These are phyloP conservation scores for Zaprionus lineosus DNA, from an alignment of 2,888 invertebrate species.

Conservation along the genomic window DNA sequence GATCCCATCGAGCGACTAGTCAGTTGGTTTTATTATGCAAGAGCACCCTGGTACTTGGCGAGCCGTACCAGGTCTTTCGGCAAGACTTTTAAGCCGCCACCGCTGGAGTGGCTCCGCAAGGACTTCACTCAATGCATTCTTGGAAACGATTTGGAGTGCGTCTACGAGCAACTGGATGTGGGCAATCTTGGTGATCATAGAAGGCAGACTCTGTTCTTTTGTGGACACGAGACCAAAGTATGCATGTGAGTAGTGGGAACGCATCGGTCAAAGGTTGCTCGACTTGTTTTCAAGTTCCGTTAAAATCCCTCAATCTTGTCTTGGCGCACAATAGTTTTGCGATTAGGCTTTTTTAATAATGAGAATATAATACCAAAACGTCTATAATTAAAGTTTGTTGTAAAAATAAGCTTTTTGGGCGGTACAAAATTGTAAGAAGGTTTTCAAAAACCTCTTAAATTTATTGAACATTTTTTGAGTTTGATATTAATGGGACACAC, in stretches of 20 bases:
- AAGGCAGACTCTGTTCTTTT: slow-evolving; percentile 91
- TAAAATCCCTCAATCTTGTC: no score
- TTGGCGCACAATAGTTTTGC: no score
- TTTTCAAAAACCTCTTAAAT: no score
- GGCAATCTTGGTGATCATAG: slow-evolving; percentile 93
- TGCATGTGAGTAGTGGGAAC: slow-evolving; percentile 87
- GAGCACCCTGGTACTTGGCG: slow-evolving; percentile 95
- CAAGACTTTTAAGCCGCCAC: slow-evolving; percentile 80
- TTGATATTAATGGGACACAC: no score
- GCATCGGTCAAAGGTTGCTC: slow-evolving; percentile 81
- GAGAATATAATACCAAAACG: no score
- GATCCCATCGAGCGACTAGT: slow-evolving; percentile 94
- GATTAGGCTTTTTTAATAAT: no score
- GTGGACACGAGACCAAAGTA: slow-evolving; percentile 87
- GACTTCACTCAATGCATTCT: slow-evolving; percentile 93
- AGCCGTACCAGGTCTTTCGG: slow-evolving; percentile 84
- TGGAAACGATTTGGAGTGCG: slow-evolving; percentile 90
- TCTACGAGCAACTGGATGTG: slow-evolving; percentile 87
- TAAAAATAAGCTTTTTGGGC: no score
- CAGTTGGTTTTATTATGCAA: slow-evolving; percentile 95
- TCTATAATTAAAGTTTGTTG: no score
- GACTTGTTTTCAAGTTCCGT: slow-evolving; percentile 21
- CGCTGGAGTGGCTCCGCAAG: slow-evolving; percentile 88
- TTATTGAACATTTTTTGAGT: no score
- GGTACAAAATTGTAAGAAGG: no score